Evolutionary conservation across 2,888 invertebrate species (phyloP).

Genomic region (Eudemis profundana): DNA sequence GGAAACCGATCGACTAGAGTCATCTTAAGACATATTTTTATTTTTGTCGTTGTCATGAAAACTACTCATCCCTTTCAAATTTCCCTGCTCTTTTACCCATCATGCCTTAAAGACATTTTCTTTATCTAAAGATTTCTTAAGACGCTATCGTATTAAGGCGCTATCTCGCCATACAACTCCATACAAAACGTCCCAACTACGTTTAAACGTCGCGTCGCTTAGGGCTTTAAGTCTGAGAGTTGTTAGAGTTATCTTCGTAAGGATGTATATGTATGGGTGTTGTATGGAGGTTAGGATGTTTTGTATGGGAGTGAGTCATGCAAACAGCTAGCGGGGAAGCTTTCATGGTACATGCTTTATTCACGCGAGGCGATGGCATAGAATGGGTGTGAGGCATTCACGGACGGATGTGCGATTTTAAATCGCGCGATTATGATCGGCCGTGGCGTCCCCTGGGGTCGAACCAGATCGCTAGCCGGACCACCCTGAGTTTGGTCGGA

Average conservation of each 20-base stretch:
- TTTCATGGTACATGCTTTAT: constrained; percentile 46
- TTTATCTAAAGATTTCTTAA: constrained; percentile 34
- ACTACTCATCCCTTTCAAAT: too few relatives aligned
- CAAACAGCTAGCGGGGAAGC: constrained; percentile 37
- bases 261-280: neutral
- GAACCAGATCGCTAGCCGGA: too few relatives aligned
- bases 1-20: too few relatives aligned
- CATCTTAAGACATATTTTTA: too few relatives aligned
- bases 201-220: neutral
- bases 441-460: too few relatives aligned
- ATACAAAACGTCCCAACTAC: neutral
- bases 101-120: constrained; percentile 29
- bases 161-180: constrained; percentile 39
- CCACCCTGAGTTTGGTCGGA: too few relatives aligned
- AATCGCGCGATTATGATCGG: too few relatives aligned
- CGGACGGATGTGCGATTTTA: constrained; percentile 4
- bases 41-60: neutral
- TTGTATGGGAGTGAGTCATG: constrained; percentile 2
- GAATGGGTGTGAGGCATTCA: constrained; percentile 22
- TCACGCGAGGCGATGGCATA: constrained; percentile 39
- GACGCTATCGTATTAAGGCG: constrained; percentile 22
- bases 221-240: neutral
- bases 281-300: constrained; percentile 8
- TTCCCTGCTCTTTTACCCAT: too few relatives aligned
- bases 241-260: too few relatives aligned